Base-by-base conservation (phyloP, 2,797 vertebrate species). In the Neopelma chrysocephalum region DNA sequence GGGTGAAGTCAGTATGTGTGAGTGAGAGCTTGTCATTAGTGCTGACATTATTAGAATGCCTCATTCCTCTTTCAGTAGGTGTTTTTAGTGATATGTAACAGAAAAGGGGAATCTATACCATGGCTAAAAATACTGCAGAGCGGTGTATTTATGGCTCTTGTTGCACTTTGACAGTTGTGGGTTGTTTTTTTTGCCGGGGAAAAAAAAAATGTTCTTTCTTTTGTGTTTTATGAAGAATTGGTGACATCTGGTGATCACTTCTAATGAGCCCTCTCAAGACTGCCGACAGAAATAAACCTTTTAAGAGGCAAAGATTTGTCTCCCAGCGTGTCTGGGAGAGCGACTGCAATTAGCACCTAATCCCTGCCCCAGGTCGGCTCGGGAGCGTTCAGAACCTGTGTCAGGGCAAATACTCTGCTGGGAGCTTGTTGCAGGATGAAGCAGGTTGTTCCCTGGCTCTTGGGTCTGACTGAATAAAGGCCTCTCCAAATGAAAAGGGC, bases 181-280 rank as follows among this genome's bases (percentile, higher is more conserved):
- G 47, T 21, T 90, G 32, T 4, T 4, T 85, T 82, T 87, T 82
- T 57, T 82, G 3, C 60, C 58, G 70, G 65, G 60, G n/a, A n/a
- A n/a, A 40, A 72, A 65, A 81, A 90, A 81, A 65, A 42, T 1
- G 10, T 81, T 64, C 47, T 76, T 90, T 87, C 66, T 51, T 36
- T 83, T 88, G 54, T 79, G 29, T 86, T 93, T 93, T 88, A 50
- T 86, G 85, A 93, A 82, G 79, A 90, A 91, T 86, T 78, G 58
- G 62, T 96, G 94, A 94, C 87, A 95, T 94, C 94, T 95, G 94
- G 82, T 93, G 94, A 93, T 91, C 38, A 13, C 34, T 88, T 86
- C 22, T 56, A 88, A 95, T 36, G 92, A 95, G n/a, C 47, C 43
- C 70, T 91, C 92, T 92, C 69, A 85, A 83, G 85, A 38, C 61